These are phyloP conservation scores for Poeciliopsis retropinna DNA, from an alignment of 2,113 vertebrate genomes.

Conservation along the genomic window DNA sequence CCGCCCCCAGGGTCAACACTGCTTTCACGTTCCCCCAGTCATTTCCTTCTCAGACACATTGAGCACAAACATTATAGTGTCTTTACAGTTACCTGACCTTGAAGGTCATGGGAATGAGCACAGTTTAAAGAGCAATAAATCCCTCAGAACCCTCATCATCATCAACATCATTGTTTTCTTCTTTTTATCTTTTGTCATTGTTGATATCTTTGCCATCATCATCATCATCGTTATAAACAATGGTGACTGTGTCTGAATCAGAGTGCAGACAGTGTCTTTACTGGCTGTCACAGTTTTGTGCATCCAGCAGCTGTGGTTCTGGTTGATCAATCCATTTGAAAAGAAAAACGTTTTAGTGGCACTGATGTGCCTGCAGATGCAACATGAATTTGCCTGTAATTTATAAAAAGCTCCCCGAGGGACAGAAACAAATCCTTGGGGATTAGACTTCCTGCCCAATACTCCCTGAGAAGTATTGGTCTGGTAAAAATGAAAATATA, in stretches of 20 bases:
- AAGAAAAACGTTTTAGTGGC: constrained; percentile 45
- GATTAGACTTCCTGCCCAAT: constrained; percentile 40
- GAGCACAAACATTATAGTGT: constrained; percentile 62
- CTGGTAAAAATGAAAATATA: neutral
- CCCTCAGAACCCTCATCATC: constrained; percentile 56
- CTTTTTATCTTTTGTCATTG: constrained; percentile 8
- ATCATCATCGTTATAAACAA: constrained; percentile 18
- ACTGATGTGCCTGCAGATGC: constrained; percentile 36
- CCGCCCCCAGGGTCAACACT: constrained; percentile 56
- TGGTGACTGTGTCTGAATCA: constrained; percentile 12
- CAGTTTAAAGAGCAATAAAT: constrained; percentile 53
- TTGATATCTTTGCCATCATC: constrained; percentile 20
- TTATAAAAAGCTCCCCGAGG: constrained; percentile 69
- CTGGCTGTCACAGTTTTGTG: constrained; percentile 41
- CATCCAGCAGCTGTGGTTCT: constrained; percentile 78
- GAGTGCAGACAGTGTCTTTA: constrained; percentile 36
- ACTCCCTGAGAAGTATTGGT: neutral
- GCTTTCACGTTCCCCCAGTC: constrained; percentile 59
- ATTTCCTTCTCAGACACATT: constrained; percentile 73
- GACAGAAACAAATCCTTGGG: constrained; percentile 52
- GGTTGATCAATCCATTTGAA: constrained; percentile 49
- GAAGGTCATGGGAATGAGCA: constrained; percentile 72
- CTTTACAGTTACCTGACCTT: constrained; percentile 65
- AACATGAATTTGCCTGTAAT: constrained; percentile 73
- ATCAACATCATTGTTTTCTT: constrained; percentile 16